Evolutionary conservation across 2,797 vertebrate species (phyloP).

Genomic region (Crocidura indochinensis): DNA sequence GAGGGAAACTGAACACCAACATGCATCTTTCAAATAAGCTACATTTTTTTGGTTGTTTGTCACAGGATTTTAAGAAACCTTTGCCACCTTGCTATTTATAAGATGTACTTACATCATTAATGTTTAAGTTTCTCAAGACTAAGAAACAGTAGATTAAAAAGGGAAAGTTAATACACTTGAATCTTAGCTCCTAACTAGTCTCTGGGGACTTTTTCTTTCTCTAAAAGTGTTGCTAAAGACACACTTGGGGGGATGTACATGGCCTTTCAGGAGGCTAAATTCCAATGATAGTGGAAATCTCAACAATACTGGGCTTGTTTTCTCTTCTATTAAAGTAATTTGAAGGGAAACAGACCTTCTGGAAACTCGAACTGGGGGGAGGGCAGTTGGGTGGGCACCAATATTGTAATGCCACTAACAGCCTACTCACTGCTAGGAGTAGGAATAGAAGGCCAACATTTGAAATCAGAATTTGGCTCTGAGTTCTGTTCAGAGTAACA

Average conservation of each 20-base stretch:
- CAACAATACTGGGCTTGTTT: conserved; percentile 50
- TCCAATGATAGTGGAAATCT: conserved; percentile 16
- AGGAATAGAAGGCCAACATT: conserved; percentile 39
- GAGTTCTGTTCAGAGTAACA: conserved; percentile 30
- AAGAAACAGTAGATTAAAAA: conserved; percentile 28
- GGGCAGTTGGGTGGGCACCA: not conserved
- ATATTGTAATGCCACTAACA: not conserved
- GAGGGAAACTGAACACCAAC: conserved; percentile 34
- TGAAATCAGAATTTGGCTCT: conserved; percentile 33
- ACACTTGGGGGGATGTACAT: not conserved
- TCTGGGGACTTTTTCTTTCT: conserved; percentile 11
- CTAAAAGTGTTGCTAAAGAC: not conserved
- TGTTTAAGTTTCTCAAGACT: conserved; percentile 21
- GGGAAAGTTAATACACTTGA: conserved; percentile 32
- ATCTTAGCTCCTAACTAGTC: not conserved
- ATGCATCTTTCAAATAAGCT: conserved; percentile 32
- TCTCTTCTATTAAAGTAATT: conserved; percentile 25
- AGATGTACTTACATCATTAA: not conserved
- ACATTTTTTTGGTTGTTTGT: conserved; percentile 44
- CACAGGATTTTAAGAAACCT: conserved; percentile 11
- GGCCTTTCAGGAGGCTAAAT: not conserved
- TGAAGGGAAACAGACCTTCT: not conserved
- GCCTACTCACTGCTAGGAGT: not conserved
- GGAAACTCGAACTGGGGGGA: not conserved
- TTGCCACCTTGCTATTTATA: not conserved